These are phyloP conservation scores for Zootoca vivipara DNA, from an alignment of 2,113 vertebrate genomes.

Conservation along the genomic window DNA sequence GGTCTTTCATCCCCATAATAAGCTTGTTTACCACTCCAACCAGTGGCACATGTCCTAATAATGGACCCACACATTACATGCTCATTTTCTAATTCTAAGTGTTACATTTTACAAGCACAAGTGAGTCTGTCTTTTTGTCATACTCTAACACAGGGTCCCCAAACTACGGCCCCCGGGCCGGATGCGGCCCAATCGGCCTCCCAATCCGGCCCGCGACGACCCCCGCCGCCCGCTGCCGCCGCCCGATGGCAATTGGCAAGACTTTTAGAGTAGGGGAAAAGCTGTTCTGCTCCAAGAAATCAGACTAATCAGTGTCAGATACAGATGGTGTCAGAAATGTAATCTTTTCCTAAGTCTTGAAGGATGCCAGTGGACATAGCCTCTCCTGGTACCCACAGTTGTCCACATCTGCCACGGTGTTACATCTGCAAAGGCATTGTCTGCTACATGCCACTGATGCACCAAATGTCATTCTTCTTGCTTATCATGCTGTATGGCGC, in stretches of 20 bases:
- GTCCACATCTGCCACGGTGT: no score
- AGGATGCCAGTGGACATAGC: no score
- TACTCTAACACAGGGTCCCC: no score
- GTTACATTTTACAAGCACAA: conserved; percentile 15
- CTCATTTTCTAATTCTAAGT: background rate
- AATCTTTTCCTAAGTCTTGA: background rate
- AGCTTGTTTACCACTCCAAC: background rate
- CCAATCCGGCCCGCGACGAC: no score
- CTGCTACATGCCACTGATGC: background rate
- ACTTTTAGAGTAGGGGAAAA: background rate
- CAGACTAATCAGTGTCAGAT: background rate
- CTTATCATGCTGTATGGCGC: background rate
- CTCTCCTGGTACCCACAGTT: no score
- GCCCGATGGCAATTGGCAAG: background rate
- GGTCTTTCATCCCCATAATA: background rate
- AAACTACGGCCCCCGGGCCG: no score
- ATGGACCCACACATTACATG: background rate
- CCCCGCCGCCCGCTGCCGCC: no score
- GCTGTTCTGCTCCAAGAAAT: background rate
- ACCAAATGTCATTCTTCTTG: background rate
- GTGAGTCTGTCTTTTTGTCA: conserved; percentile 4
- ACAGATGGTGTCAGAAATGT: background rate
- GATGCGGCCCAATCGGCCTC: no score
- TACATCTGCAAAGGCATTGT: background rate
- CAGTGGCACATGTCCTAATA: conserved; percentile 7